These are phyloP conservation scores for Mycetomoellerius zeteki DNA, from an alignment of 1,140 invertebrate species.

Conservation along the genomic window DNA sequence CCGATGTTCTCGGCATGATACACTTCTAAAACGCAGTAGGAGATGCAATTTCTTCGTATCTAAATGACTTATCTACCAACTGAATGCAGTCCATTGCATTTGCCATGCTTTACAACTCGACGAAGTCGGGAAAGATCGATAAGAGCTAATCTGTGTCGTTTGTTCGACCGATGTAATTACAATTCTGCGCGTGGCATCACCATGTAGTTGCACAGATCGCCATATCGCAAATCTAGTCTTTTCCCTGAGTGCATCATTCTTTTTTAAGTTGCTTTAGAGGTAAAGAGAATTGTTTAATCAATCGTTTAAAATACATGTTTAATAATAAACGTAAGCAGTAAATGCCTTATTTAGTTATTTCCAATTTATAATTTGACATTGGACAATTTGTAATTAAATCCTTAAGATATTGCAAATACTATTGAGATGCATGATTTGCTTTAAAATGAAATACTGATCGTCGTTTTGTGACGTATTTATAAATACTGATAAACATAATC, in stretches of 20 bases:
- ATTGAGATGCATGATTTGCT: background rate
- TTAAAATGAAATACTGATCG: background rate
- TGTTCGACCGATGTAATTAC: slow-evolving; percentile 59
- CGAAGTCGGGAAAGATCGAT: slow-evolving; percentile 51
- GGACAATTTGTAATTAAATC: background rate
- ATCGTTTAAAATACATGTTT: background rate
- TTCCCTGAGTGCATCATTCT: background rate
- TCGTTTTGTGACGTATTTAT: background rate
- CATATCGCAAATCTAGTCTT: background rate
- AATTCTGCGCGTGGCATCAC: slow-evolving; percentile 44
- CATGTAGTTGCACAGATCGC: slow-evolving; percentile 11
- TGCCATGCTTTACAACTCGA: slow-evolving; percentile 51
- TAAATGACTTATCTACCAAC: slow-evolving; percentile 67
- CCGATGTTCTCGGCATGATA: slow-evolving; percentile 33
- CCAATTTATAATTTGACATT: background rate
- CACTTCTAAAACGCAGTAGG: slow-evolving; percentile 41
- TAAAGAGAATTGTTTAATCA: background rate
- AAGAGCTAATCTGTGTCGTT: slow-evolving; percentile 55
- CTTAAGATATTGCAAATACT: background rate
- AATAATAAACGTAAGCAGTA: background rate
- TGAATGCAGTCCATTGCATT: slow-evolving; percentile 56
- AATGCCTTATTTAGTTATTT: too few species aligned
- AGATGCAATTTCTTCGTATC: slow-evolving; percentile 68
- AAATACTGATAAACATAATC: slow-evolving; percentile 51
- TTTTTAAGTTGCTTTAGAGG: background rate